Evolutionary conservation across 2,888 invertebrate genomes (phyloP).

Genomic region (Microdon myrmicae): DNA sequence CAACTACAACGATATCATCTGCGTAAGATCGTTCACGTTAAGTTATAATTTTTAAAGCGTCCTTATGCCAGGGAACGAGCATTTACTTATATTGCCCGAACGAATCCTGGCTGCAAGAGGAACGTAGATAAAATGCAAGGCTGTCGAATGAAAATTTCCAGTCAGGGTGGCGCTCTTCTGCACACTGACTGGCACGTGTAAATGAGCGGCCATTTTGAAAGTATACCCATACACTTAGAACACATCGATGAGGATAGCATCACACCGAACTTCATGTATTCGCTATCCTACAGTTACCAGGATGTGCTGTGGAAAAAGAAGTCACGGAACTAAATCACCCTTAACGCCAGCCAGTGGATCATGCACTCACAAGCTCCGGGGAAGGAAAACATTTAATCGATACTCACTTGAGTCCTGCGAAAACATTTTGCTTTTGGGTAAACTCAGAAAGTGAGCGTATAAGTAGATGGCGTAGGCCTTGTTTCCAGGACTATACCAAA

Average conservation of each 20-base stretch:
- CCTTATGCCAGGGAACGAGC: too few relatives aligned
- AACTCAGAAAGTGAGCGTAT: too few relatives aligned
- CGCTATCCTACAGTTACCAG: neutral
- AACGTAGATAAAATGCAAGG: too few relatives aligned
- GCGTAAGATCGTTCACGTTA: slow-evolving; percentile 16
- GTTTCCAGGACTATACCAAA: too few relatives aligned
- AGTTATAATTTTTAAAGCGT: slow-evolving; percentile 13
- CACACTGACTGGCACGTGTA: slow-evolving; percentile 42
- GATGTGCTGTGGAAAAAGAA: slow-evolving; percentile 16
- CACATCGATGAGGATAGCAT: slow-evolving; percentile 12
- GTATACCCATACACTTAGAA: slow-evolving; percentile 23
- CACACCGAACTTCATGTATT: slow-evolving; percentile 15
- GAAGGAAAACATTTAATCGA: slow-evolving; percentile 51
- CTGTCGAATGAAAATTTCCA: slow-evolving; percentile 30
- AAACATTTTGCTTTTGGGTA: too few relatives aligned
- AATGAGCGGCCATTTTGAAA: slow-evolving; percentile 47
- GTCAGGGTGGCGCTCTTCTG: slow-evolving; percentile 13
- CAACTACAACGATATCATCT: slow-evolving; percentile 5
- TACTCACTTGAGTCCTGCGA: slow-evolving; percentile 5
- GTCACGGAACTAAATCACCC: slow-evolving; percentile 31
- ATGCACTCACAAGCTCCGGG: slow-evolving; percentile 43
- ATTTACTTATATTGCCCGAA: too few relatives aligned
- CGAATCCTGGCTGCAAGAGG: too few relatives aligned
- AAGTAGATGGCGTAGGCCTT: too few relatives aligned
- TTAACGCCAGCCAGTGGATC: slow-evolving; percentile 37